Evolutionary conservation across 2,888 invertebrate genomes (phyloP).

Genomic region (Dioctria rufipes): DNA sequence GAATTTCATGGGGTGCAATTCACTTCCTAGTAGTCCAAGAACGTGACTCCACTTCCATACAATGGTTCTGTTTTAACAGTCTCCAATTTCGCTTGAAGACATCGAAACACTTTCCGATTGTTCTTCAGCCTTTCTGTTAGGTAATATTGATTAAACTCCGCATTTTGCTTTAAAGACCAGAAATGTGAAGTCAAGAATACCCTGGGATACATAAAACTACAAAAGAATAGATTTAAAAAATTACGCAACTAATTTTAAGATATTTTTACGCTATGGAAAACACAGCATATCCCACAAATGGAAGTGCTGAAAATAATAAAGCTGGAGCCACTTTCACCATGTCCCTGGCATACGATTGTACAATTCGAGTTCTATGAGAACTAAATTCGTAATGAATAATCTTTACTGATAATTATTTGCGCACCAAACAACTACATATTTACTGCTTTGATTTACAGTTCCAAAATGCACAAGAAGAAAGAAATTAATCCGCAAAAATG

Average conservation of each 20-base stretch:
- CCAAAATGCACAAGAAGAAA: too few species aligned
- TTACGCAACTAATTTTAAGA: conserved; percentile 35
- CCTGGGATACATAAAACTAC: conserved; percentile 84
- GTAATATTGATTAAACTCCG: conserved; percentile 79
- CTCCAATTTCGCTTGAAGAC: conserved; percentile 79
- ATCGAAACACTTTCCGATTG: conserved; percentile 81
- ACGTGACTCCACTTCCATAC: conserved; percentile 74
- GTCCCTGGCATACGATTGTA: conserved; percentile 87
- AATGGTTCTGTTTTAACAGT: conserved; percentile 72
- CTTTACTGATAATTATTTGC: too few species aligned
- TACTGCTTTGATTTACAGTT: too few species aligned
- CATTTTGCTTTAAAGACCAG: conserved; percentile 87
- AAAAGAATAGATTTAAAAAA: conserved; percentile 60
- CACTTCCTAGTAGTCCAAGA: conserved; percentile 81
- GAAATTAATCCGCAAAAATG: too few species aligned
- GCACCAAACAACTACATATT: too few species aligned
- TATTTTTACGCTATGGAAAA: conserved; percentile 86
- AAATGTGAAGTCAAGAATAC: conserved; percentile 86
- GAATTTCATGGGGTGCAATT: conserved; percentile 82
- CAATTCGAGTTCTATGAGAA: conserved; percentile 80
- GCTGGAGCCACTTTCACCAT: conserved; percentile 87
- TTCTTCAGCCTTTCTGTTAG: conserved; percentile 77
- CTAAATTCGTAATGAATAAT: too few species aligned
- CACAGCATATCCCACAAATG: conserved; percentile 87
- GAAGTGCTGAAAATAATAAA: conserved; percentile 83